phyloP scores from a whole-genome alignment of 2,797 vertebrate species.

The Allobates femoralis region DNA sequence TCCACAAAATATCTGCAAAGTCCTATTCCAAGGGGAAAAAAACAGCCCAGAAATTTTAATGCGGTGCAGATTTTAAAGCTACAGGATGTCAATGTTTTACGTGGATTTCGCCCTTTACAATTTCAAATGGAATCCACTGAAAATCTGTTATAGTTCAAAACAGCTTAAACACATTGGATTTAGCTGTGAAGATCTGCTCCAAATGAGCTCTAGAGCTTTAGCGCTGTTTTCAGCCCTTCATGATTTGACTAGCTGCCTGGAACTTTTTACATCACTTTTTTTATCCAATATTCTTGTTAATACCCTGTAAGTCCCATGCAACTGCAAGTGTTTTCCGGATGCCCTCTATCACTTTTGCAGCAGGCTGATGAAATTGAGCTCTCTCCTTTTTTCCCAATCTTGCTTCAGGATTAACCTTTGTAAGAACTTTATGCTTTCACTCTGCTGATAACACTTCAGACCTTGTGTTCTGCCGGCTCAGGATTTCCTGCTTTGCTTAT shows the following conservation, averaged over 20 bases:
- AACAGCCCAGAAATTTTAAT: no score
- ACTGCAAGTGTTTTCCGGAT: neutral
- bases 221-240: neutral
- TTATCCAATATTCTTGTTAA: neutral
- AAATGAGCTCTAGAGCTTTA: no score
- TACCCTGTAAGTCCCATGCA: neutral
- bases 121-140: no score
- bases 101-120: no score
- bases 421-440: slow-evolving; percentile 9
- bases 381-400: slow-evolving; percentile 3
- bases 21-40: neutral
- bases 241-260: neutral
- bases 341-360: neutral
- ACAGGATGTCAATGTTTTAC: no score
- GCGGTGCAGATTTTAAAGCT: no score
- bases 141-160: no score
- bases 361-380: neutral
- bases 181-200: no score
- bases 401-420: slow-evolving; percentile 4
- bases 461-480: slow-evolving; percentile 8
- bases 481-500: neutral
- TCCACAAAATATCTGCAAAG: neutral
- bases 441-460: slow-evolving; percentile 2
- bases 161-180: no score
- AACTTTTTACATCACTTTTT: neutral